Evolutionary conservation across 37 sponge, comb jelly and placozoan genomes (phyloP).

Genomic region (Aplysina aerophoba): DNA sequence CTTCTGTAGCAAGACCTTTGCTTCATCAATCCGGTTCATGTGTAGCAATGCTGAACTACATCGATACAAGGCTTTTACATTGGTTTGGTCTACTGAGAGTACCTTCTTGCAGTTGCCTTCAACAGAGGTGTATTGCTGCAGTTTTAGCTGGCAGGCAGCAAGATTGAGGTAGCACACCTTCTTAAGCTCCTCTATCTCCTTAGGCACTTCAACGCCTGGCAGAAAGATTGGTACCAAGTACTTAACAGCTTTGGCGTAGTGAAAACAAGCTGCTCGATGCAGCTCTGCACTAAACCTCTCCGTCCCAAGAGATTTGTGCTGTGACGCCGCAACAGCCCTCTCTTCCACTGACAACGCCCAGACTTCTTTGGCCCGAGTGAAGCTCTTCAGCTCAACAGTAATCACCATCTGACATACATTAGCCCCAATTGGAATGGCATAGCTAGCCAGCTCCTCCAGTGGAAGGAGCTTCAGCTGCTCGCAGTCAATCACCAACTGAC

Average conservation of each 20-base stretch:
- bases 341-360: constrained; percentile 53
- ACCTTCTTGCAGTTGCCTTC: constrained; percentile 52
- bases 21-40: constrained; percentile 61
- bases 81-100: constrained; percentile 26
- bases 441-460: background rate
- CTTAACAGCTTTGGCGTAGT: constrained; percentile 61
- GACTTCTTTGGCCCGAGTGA: constrained; percentile 40
- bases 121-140: constrained; percentile 39
- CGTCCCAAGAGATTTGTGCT: constrained; percentile 49
- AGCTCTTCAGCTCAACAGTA: constrained; percentile 37
- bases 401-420: background rate
- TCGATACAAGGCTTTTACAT: constrained; percentile 65
- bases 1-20: constrained; percentile 36
- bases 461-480: background rate
- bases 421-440: background rate
- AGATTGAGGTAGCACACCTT: constrained; percentile 44
- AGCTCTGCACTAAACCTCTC: constrained; percentile 36
- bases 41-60: constrained; percentile 47
- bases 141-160: constrained; percentile 76
- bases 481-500: background rate
- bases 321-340: constrained; percentile 39
- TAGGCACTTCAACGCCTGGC: background rate
- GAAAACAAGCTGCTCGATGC: constrained; percentile 32
- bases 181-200: constrained; percentile 32
- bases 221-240: constrained; percentile 30